phyloP scores from a whole-genome alignment of 2,113 vertebrate species.

The Uropsilus gracilis region DNA sequence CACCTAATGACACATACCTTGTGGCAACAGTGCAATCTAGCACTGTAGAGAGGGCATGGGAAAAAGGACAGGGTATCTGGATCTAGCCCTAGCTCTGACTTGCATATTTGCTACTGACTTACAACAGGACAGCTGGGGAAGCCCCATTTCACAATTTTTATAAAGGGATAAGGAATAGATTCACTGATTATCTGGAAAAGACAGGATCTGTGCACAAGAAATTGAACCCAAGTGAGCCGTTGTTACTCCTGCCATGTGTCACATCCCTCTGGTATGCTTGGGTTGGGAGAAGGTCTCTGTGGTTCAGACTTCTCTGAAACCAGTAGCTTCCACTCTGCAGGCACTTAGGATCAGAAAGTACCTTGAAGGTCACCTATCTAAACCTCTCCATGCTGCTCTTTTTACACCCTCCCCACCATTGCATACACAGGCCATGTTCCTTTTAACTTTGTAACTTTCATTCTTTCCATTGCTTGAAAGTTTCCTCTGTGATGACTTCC shows the following conservation, averaged over 20 bases:
- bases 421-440: conserved; percentile 11
- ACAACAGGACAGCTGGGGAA: background rate
- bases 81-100: background rate
- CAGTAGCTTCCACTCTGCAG: conserved; percentile 65
- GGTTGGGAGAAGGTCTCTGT: conserved; percentile 66
- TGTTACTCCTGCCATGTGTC: conserved; percentile 60
- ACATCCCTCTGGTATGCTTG: conserved; percentile 49
- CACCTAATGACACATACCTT: background rate
- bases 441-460: conserved; percentile 52
- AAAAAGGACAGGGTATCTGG: background rate
- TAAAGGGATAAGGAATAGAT: background rate
- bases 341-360: conserved; percentile 65
- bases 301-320: conserved; percentile 65
- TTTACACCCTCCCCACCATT: background rate
- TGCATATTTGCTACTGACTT: conserved; percentile 3
- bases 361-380: conserved; percentile 67
- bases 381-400: conserved; percentile 52
- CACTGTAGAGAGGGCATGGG: background rate
- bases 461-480: conserved; percentile 8
- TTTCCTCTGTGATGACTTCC: conserved; percentile 6
- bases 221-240: conserved; percentile 40
- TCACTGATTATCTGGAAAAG: conserved; percentile 38
- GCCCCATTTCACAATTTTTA: background rate
- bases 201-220: conserved; percentile 40
- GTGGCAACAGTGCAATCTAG: background rate